These are phyloP conservation scores for Heliconius himera DNA, from an alignment of 1,140 invertebrate species.

Conservation along the genomic window DNA sequence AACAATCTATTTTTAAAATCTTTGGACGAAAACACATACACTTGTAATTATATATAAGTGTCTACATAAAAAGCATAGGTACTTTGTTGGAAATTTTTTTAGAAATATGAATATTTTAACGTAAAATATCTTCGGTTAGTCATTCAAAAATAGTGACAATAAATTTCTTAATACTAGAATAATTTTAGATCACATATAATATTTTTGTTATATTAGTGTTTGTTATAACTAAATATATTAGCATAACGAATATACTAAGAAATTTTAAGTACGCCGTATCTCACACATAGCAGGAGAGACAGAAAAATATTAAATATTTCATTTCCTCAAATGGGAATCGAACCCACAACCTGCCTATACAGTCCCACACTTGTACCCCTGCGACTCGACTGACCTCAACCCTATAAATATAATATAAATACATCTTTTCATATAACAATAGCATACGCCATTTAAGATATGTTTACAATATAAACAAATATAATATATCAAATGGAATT, in stretches of 20 bases:
- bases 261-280: neutral
- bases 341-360: too few relatives aligned
- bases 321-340: too few relatives aligned
- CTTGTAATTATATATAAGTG: neutral
- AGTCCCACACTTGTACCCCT: too few relatives aligned
- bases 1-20: slow-evolving; percentile 1
- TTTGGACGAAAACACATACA: neutral
- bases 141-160: neutral
- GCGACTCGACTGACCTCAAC: too few relatives aligned
- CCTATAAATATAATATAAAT: neutral
- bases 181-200: neutral
- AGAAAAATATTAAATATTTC: too few relatives aligned
- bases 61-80: neutral
- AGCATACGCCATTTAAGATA: neutral
- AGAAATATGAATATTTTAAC: neutral
- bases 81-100: neutral
- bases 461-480: neutral
- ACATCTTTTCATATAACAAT: neutral
- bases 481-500: neutral
- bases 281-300: too few relatives aligned
- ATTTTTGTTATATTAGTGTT: too few relatives aligned
- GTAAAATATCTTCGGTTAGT: slow-evolving; percentile 2
- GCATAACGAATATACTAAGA: neutral
- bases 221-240: neutral
- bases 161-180: neutral